phyloP scores from a whole-genome alignment of 2,113 vertebrate species.

The Otis tarda region DNA sequence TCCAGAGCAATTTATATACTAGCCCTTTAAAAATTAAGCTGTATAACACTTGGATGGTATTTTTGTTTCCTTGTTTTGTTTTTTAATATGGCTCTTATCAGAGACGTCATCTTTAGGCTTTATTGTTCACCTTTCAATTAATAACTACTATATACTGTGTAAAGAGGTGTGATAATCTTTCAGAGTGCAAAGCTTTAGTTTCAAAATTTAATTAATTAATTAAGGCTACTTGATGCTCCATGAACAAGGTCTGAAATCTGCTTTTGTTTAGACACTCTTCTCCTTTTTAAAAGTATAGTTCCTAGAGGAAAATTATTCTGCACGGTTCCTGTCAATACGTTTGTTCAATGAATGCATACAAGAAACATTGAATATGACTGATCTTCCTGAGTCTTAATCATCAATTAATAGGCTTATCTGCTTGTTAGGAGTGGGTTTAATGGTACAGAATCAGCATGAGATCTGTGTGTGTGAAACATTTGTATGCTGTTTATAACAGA shows the following conservation, averaged over 20 bases:
- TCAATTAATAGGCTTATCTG: slow-evolving; percentile 79
- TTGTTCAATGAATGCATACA: slow-evolving; percentile 53
- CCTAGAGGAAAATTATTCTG: background rate
- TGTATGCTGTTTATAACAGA: slow-evolving; percentile 58
- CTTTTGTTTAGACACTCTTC: background rate
- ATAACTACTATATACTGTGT: background rate
- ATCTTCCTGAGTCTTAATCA: slow-evolving; percentile 74
- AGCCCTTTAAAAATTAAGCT: slow-evolving; percentile 12
- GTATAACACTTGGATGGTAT: background rate
- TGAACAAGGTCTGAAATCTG: background rate
- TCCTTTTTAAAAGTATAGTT: slow-evolving; percentile 6
- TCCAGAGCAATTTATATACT: background rate
- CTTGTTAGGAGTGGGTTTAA: slow-evolving; percentile 65
- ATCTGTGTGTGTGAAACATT: slow-evolving; percentile 67
- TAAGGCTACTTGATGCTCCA: background rate
- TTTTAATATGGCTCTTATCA: background rate
- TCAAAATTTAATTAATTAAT: slow-evolving; percentile 37
- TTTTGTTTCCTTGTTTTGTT: background rate
- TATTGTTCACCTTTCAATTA: slow-evolving; percentile 16
- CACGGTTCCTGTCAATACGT: slow-evolving; percentile 30
- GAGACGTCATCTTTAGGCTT: background rate
- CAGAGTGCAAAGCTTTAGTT: slow-evolving; percentile 5
- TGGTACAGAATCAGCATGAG: slow-evolving; percentile 72
- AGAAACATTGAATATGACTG: slow-evolving; percentile 67
- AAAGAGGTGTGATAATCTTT: slow-evolving; percentile 16